phyloP scores from a whole-genome alignment of 2,888 invertebrate genomes.

The Callyntrura guangdongensis region DNA sequence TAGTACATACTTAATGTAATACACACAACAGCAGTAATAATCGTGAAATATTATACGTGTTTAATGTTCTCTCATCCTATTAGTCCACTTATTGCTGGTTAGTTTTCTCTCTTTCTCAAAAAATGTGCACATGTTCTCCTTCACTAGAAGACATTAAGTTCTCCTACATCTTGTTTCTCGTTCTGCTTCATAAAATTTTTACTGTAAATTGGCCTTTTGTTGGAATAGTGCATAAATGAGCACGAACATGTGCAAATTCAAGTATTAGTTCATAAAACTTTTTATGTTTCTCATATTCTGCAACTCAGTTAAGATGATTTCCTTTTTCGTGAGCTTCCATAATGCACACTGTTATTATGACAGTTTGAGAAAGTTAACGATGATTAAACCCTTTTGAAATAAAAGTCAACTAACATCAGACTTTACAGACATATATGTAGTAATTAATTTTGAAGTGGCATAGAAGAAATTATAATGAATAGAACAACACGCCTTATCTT shows the following conservation, averaged over 20 bases:
- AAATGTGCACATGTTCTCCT: conserved; percentile 59
- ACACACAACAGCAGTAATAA: conserved; percentile 36
- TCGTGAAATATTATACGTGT: conserved; percentile 41
- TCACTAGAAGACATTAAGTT: conserved; percentile 58
- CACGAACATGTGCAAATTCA: conserved; percentile 31
- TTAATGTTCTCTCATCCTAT: conserved; percentile 60
- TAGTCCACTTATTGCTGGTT: conserved; percentile 37
- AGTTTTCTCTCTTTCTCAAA: conserved; percentile 13
- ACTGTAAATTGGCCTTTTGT: conserved; percentile 57
- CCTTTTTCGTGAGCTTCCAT: conserved; percentile 55
- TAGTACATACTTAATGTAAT: neutral
- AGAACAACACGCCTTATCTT: neutral
- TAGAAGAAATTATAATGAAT: neutral
- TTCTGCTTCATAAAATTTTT: conserved; percentile 76
- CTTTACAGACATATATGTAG: neutral
- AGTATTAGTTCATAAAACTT: neutral
- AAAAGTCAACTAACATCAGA: conserved; percentile 38
- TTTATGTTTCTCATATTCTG: conserved; percentile 45
- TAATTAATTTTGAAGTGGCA: neutral
- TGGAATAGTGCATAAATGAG: neutral
- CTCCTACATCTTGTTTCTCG: conserved; percentile 64
- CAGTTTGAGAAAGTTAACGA: conserved; percentile 57
- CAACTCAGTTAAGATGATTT: conserved; percentile 45
- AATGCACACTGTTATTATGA: conserved; percentile 32
- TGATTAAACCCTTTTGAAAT: conserved; percentile 51